These are phyloP conservation scores for Subacronicta megacephala DNA, from an alignment of 2,888 invertebrate genomes.

Conservation along the genomic window DNA sequence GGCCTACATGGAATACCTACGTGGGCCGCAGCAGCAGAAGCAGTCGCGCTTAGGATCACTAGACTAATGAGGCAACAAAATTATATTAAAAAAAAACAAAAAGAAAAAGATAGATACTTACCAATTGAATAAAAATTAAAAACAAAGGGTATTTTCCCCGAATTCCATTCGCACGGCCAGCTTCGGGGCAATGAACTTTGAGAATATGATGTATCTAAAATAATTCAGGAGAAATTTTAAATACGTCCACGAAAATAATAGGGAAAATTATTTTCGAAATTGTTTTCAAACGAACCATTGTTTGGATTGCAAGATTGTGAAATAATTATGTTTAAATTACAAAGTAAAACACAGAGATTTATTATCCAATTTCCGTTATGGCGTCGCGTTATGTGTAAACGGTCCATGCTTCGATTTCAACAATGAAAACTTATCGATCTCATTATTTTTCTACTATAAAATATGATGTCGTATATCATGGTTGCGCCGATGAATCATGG, in stretches of 20 bases:
- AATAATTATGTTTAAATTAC: constrained; percentile 66
- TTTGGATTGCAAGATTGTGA: constrained; percentile 54
- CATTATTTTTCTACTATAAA: constrained; percentile 64
- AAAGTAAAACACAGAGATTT: constrained; percentile 69
- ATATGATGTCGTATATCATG: constrained; percentile 54
- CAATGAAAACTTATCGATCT: constrained; percentile 62
- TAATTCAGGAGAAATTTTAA: constrained; percentile 40
- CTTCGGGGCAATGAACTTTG: constrained; percentile 53
- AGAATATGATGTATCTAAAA: constrained; percentile 48
- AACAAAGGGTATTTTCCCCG: constrained; percentile 70
- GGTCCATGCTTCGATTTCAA: constrained; percentile 47
- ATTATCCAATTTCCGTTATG: constrained; percentile 67
- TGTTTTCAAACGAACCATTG: constrained; percentile 59
- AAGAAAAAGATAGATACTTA: constrained; percentile 61
- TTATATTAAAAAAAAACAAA: too few relatives aligned
- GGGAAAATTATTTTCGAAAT: constrained; percentile 49
- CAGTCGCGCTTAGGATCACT: too few relatives aligned
- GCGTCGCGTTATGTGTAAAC: constrained; percentile 49
- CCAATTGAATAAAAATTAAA: constrained; percentile 74
- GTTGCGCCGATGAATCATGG: constrained; percentile 42
- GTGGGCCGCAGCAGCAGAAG: too few relatives aligned
- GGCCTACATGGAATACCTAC: too few relatives aligned
- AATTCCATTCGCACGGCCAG: constrained; percentile 74
- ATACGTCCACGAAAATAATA: constrained; percentile 15
- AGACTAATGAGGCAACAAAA: too few relatives aligned